phyloP scores from a whole-genome alignment of 2,888 invertebrate species.

The Campoplex nolae region DNA sequence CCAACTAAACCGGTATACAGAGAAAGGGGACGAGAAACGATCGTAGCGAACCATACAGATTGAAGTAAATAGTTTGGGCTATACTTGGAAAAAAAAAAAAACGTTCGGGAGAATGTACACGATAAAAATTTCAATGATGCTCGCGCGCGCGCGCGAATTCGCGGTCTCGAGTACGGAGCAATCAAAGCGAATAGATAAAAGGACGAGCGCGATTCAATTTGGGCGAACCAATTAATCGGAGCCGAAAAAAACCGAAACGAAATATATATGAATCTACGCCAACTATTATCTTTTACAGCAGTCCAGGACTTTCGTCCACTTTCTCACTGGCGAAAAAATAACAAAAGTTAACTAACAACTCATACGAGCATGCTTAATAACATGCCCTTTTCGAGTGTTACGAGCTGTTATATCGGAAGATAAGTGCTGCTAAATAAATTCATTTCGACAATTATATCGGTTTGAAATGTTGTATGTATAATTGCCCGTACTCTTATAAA shows the following conservation, averaged over 20 bases:
- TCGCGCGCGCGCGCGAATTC: slow-evolving; percentile 44
- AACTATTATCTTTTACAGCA: slow-evolving; percentile 48
- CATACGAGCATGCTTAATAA: background rate
- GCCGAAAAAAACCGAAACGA: slow-evolving; percentile 32
- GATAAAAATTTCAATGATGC: slow-evolving; percentile 63
- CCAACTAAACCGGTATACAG: background rate
- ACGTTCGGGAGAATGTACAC: slow-evolving; percentile 8
- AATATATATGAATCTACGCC: slow-evolving; percentile 25
- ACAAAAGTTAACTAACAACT: background rate
- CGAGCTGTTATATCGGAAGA: background rate
- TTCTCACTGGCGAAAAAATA: slow-evolving; percentile 10
- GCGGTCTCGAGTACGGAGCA: slow-evolving; percentile 35
- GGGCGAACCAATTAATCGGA: slow-evolving; percentile 59
- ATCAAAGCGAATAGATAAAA: slow-evolving; percentile 62
- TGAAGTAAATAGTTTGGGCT: slow-evolving; percentile 19
- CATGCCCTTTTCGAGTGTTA: background rate
- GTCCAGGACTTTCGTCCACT: background rate
- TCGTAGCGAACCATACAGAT: background rate
- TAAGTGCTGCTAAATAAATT: background rate
- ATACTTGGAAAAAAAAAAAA: background rate
- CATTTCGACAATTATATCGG: too few species aligned
- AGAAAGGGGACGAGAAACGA: background rate
- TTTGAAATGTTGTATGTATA: too few species aligned
- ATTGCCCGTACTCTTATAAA: too few species aligned
- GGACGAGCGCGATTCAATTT: slow-evolving; percentile 54